These are phyloP conservation scores for Drosophila pseudotakahashii DNA, from an alignment of 2,888 invertebrate species.

Conservation along the genomic window DNA sequence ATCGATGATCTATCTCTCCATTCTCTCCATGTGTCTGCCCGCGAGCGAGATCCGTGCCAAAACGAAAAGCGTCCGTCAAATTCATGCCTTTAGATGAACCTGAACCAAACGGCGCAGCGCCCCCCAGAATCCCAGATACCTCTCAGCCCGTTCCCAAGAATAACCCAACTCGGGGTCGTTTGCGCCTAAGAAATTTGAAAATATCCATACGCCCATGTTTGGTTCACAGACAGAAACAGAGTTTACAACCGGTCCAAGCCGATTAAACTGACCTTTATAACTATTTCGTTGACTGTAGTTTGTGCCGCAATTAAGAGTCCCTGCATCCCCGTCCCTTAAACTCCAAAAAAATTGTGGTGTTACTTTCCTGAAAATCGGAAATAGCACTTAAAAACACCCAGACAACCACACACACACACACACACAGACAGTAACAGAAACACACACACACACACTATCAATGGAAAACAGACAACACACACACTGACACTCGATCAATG, in stretches of 20 bases:
- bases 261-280: slow-evolving; percentile 81
- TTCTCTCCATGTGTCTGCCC: slow-evolving; percentile 52
- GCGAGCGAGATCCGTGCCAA: slow-evolving; percentile 81
- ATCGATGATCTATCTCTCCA: slow-evolving; percentile 43
- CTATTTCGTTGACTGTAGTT: slow-evolving; percentile 84
- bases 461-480: slow-evolving; percentile 38
- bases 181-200: slow-evolving; percentile 14
- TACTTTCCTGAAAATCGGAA: slow-evolving; percentile 9
- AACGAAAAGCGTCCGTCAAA: slow-evolving; percentile 84
- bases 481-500: slow-evolving; percentile 60
- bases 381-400: slow-evolving; percentile 13
- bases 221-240: slow-evolving; percentile 31
- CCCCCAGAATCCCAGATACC: slow-evolving; percentile 2
- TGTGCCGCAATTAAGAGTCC: slow-evolving; percentile 75
- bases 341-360: slow-evolving; percentile 28
- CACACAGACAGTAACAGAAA: slow-evolving; percentile 15
- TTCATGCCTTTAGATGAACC: slow-evolving; percentile 83
- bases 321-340: slow-evolving; percentile 5
- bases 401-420: slow-evolving; percentile 10
- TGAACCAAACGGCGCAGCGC: slow-evolving; percentile 72
- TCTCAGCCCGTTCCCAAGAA: background rate
- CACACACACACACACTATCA: slow-evolving; percentile 9
- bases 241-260: slow-evolving; percentile 29
- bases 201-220: slow-evolving; percentile 8
- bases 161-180: slow-evolving; percentile 47